Percentiles rank a stretch among this genome's conserved stretches.
phyloP scores from a whole-genome alignment of 2,797 vertebrate species.

The Phyllotis vaccarum region DNA sequence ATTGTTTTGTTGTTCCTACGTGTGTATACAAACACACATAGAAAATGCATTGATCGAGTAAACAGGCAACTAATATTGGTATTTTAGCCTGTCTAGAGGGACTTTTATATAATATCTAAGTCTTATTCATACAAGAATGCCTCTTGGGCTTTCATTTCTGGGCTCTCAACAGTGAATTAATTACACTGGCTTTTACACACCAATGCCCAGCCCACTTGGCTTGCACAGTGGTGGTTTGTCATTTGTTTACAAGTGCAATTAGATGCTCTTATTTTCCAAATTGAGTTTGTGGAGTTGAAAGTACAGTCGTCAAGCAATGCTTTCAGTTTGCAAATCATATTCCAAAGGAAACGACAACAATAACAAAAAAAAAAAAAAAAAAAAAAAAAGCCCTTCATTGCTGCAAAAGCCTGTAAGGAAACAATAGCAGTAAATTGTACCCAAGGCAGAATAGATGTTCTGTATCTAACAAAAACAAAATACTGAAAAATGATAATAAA shows the following conservation, averaged over 20 bases:
- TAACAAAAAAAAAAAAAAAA: not conserved
- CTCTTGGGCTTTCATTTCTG: slow-evolving; percentile 43
- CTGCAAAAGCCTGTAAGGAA: slow-evolving; percentile 53
- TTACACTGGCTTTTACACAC: slow-evolving; percentile 17
- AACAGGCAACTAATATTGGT: not conserved
- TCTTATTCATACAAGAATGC: not conserved
- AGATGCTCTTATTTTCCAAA: slow-evolving; percentile 70
- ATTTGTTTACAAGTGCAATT: slow-evolving; percentile 74
- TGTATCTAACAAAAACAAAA: slow-evolving; percentile 31
- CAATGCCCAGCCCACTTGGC: slow-evolving; percentile 32
- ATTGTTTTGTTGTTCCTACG: not conserved
- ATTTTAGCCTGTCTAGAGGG: not conserved
- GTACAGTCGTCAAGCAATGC: slow-evolving; percentile 30
- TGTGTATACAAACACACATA: not conserved
- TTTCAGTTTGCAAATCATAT: slow-evolving; percentile 66
- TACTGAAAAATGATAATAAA: not conserved
- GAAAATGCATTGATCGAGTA: slow-evolving; percentile 9
- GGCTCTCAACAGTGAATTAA: slow-evolving; percentile 65
- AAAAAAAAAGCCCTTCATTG: not conserved
- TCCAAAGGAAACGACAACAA: not conserved
- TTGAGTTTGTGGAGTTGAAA: slow-evolving; percentile 69
- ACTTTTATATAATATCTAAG: not conserved
- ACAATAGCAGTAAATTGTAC: slow-evolving; percentile 62
- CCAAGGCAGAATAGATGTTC: not conserved
- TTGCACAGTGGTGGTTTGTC: slow-evolving; percentile 56